These are phyloP conservation scores for Oxycera nigricornis DNA, from an alignment of 2,888 invertebrate species.

Conservation along the genomic window DNA sequence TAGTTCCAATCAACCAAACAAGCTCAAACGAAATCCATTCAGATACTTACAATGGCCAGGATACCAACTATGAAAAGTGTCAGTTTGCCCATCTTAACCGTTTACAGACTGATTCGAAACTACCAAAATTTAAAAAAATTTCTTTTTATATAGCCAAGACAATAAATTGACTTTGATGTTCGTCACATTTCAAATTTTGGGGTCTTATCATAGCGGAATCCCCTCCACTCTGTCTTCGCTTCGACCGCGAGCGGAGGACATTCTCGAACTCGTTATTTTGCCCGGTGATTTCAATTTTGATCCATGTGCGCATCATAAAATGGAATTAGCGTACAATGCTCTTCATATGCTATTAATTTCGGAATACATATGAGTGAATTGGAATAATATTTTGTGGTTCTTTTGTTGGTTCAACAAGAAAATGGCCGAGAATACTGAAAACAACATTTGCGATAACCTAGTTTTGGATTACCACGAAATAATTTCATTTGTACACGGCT, in stretches of 20 bases:
- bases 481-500: too few species aligned
- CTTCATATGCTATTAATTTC: too few species aligned
- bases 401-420: too few species aligned
- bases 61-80: conserved; percentile 23
- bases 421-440: too few species aligned
- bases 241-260: conserved; percentile 6
- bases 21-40: background rate
- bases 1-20: too few species aligned
- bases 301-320: background rate
- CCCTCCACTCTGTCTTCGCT: background rate
- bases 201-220: conserved; percentile 14
- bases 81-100: conserved; percentile 24
- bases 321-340: conserved; percentile 15
- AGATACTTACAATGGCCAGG: conserved; percentile 29
- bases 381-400: too few species aligned
- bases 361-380: too few species aligned
- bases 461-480: too few species aligned
- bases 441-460: too few species aligned
- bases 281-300: background rate
- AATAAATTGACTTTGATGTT: background rate
- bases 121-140: conserved; percentile 10
- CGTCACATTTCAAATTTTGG: background rate
- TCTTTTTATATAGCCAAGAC: conserved; percentile 36
- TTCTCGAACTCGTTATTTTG: background rate
- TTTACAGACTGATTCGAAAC: conserved; percentile 20